Percentiles rank a stretch among this genome's conserved stretches.
phyloP scores from a whole-genome alignment of 2,113 vertebrate species.

The Periophthalmodon schlosseri region DNA sequence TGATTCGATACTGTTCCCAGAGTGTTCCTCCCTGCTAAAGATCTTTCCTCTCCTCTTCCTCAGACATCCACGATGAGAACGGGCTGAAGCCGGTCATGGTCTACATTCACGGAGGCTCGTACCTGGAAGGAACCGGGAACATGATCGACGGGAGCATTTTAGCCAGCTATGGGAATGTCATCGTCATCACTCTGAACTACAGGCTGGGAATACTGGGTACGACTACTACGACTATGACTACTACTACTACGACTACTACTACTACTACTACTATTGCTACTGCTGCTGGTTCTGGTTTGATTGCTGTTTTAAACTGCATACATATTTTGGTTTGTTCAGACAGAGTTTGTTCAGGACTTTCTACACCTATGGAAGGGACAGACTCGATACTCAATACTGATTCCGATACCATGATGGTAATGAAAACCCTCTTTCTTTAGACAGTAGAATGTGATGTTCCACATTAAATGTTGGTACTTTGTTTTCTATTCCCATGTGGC shows the following conservation, averaged over 20 bases:
- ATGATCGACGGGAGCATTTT: background rate
- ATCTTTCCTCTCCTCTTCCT: background rate
- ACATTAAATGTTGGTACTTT: too few species aligned
- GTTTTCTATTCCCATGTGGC: too few species aligned
- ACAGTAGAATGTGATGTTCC: too few species aligned
- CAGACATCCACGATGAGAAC: constrained; percentile 1
- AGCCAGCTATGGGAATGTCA: background rate
- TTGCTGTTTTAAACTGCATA: background rate
- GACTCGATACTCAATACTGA: accelerated
- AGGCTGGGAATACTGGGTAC: background rate
- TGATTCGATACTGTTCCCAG: too few species aligned
- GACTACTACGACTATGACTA: background rate
- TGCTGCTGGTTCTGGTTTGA: background rate
- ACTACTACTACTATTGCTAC: background rate
- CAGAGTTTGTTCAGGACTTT: background rate
- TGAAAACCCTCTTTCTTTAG: too few species aligned
- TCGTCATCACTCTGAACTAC: constrained; percentile 2
- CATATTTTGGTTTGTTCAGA: background rate
- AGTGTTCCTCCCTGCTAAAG: too few species aligned
- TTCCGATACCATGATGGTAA: too few species aligned
- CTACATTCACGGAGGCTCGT: background rate
- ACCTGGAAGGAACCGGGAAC: constrained; percentile 2
- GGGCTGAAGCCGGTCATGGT: constrained; percentile 2
- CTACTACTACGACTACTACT: background rate
- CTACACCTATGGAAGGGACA: too few species aligned